Evolutionary conservation across 2,888 invertebrate genomes (phyloP).

Genomic region (Idaea aversata): DNA sequence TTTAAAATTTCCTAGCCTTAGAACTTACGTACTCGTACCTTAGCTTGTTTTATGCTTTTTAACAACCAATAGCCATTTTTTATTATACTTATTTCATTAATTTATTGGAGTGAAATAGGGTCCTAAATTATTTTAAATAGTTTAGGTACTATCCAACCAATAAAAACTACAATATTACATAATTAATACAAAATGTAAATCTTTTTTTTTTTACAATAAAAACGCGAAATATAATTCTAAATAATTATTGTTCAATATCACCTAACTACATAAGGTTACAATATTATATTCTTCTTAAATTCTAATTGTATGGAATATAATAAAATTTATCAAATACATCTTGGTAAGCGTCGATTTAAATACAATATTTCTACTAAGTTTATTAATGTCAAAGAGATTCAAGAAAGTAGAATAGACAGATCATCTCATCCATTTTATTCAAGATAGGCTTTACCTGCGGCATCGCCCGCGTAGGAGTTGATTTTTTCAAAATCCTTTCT

Average conservation of each 20-base stretch:
- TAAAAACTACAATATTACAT: constrained; percentile 35
- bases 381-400: constrained; percentile 1
- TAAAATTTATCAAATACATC: constrained; percentile 45
- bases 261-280: constrained; percentile 46
- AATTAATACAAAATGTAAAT: constrained; percentile 32
- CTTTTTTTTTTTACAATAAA: constrained; percentile 35
- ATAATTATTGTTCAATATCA: constrained; percentile 60
- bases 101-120: not conserved
- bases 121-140: not conserved
- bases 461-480: no score
- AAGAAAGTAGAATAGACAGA: not conserved
- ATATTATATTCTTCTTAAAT: constrained; percentile 43
- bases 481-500: no score
- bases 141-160: constrained; percentile 12
- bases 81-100: no score
- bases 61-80: no score
- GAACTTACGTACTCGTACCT: no score
- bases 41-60: no score
- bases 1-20: no score
- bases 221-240: constrained; percentile 43
- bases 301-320: constrained; percentile 57
- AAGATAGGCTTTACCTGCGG: not conserved
- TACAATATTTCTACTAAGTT: constrained; percentile 44
- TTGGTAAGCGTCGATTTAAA: constrained; percentile 53
- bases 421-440: not conserved